Base-by-base conservation (phyloP, 2,797 vertebrate species). In the Coracias cyanogaster region DNA sequence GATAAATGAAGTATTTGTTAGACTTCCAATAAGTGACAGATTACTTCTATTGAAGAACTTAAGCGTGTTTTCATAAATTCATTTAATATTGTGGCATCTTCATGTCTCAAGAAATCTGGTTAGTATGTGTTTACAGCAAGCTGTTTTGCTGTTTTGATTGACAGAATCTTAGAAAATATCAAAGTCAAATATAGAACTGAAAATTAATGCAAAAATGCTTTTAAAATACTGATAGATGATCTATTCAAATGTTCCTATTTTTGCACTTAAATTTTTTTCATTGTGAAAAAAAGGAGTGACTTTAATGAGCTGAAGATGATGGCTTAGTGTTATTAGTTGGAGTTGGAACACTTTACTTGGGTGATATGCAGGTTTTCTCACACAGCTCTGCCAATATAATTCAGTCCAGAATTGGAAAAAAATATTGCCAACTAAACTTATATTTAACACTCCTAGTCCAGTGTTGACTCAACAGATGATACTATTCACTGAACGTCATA, bases 111-210 rank as follows among this genome's bases (percentile, higher is more conserved):
- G 43, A 90, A 94, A 70, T 67, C 43, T 94, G 43, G 43, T 86
- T 90, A 66, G 64, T 85, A 37, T 15, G 17, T 94, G 86, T 95
- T 96, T 96, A 80, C 72, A 92, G 69, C 87, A 89, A 78, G 62
- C 49, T 92, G 70, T 58, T 94, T 78, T 58, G 37, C 77, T 82
- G 35, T 94, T 95, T 69, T 93, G 89, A 89, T 90, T 94, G 81
- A 94, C 94, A 96, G 73, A 89, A 93, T 82, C 92, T 95, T 94
- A 86, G 65, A 76, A 95, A 92, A 93, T 86, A 95, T 55, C 91
- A 94, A 94, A 91, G 93, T 95, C 93, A 94, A 93, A 94, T 88
- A 94, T 35, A 94, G 84, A 95, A 81, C 86, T 96, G 82, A 82
- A 97, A 96, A 97, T 95, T 77, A 92, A 93, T 96, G 90, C 89